These are phyloP conservation scores for Ataeniobius toweri DNA, from an alignment of 2,797 vertebrate species.

Conservation along the genomic window DNA sequence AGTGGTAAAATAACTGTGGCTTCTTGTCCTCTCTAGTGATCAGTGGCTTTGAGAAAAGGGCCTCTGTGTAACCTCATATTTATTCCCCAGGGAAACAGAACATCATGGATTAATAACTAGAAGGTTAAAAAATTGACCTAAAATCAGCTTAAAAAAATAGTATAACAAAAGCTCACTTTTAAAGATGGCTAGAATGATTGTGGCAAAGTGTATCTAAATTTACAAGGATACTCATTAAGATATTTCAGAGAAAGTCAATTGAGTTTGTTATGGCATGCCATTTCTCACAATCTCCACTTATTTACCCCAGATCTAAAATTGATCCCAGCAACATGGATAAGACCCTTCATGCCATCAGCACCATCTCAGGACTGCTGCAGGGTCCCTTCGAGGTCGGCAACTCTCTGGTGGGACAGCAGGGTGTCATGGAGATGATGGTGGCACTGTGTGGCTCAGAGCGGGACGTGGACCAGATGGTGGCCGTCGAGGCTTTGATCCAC, in stretches of 20 bases:
- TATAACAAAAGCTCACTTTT: no score
- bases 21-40: not conserved
- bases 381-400: constrained; percentile 97
- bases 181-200: not conserved
- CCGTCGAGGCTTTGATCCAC: constrained; percentile 94
- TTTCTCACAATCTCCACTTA: not conserved
- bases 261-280: not conserved
- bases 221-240: not conserved
- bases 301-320: constrained; percentile 86
- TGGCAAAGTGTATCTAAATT: not conserved
- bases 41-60: no score
- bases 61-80: not conserved
- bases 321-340: constrained; percentile 97
- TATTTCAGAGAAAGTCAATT: not conserved
- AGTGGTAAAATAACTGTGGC: no score
- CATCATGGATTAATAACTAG: not conserved
- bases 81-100: not conserved
- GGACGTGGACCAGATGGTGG: constrained; percentile 96
- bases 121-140: not conserved
- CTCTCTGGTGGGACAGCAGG: constrained; percentile 86
- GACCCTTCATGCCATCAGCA: constrained; percentile 93
- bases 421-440: constrained; percentile 99
- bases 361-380: constrained; percentile 92
- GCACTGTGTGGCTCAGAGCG: constrained; percentile 92
- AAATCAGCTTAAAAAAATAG: not conserved